These are phyloP conservation scores for Epicauta chinensis DNA, from an alignment of 1,140 invertebrate genomes.

Conservation along the genomic window DNA sequence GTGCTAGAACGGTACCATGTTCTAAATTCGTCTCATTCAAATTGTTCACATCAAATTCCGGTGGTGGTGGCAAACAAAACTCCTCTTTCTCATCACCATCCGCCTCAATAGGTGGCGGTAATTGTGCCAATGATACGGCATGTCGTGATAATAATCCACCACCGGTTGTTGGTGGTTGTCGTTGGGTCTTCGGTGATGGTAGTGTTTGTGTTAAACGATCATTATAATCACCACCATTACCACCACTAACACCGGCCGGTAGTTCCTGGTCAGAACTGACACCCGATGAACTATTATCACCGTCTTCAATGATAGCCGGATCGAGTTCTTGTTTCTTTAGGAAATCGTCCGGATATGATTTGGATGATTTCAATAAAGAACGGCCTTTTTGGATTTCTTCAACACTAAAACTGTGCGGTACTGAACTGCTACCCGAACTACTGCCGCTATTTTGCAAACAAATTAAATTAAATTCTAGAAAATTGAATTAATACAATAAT, in stretches of 20 bases:
- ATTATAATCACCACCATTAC: slow-evolving; percentile 23
- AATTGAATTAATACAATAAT: slow-evolving; percentile 10
- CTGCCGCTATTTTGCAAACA: slow-evolving; percentile 53
- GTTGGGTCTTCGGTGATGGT: slow-evolving; percentile 26
- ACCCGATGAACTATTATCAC: slow-evolving; percentile 80
- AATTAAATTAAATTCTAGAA: slow-evolving; percentile 1
- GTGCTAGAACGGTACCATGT: slow-evolving; percentile 52
- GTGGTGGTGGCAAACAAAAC: slow-evolving; percentile 69
- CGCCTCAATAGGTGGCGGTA: slow-evolving; percentile 75
- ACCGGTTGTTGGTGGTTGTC: slow-evolving; percentile 33
- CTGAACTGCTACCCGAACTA: slow-evolving; percentile 62
- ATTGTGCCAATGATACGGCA: slow-evolving; percentile 68
- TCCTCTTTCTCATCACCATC: slow-evolving; percentile 62
- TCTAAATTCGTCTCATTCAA: slow-evolving; percentile 29
- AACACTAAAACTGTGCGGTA: slow-evolving; percentile 78
- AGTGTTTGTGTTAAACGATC: slow-evolving; percentile 34
- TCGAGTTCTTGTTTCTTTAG: slow-evolving; percentile 49
- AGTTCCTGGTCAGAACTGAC: slow-evolving; percentile 81
- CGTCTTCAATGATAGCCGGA: slow-evolving; percentile 57
- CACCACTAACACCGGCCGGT: slow-evolving; percentile 33
- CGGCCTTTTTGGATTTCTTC: slow-evolving; percentile 82
- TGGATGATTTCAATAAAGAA: slow-evolving; percentile 74
- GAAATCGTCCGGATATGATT: slow-evolving; percentile 77
- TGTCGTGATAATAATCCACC: slow-evolving; percentile 53
- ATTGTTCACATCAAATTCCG: slow-evolving; percentile 58